Percentiles rank a stretch among this genome's conserved stretches.
phyloP scores from a whole-genome alignment of 1,140 invertebrate species.

The Bombus waltoni region DNA sequence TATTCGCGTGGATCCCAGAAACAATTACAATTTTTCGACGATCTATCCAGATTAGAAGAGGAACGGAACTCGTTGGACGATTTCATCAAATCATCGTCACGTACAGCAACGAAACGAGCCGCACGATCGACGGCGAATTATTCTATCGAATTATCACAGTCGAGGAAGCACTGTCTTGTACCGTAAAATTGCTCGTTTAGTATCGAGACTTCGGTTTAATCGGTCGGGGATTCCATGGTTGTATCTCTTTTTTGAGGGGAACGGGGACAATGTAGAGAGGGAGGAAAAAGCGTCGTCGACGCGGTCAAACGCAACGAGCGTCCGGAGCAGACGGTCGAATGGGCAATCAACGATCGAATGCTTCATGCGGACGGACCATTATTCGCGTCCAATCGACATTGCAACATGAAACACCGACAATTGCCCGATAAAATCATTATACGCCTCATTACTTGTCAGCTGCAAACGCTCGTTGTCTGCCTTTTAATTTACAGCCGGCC shows the following conservation, averaged over 20 bases:
- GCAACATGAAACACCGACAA: slow-evolving; percentile 74
- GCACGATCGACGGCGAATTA: slow-evolving; percentile 13
- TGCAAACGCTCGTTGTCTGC: slow-evolving; percentile 70
- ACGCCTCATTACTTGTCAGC: slow-evolving; percentile 77
- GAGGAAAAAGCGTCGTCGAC: slow-evolving; percentile 58
- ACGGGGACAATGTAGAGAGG: not conserved
- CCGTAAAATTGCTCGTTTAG: slow-evolving; percentile 56
- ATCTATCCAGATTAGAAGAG: not conserved
- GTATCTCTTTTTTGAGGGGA: slow-evolving; percentile 49
- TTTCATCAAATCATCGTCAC: slow-evolving; percentile 6
- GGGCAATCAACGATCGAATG: slow-evolving; percentile 75
- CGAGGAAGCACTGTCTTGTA: slow-evolving; percentile 37
- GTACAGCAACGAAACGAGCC: not conserved
- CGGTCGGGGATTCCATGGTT: slow-evolving; percentile 46
- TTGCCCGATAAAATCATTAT: slow-evolving; percentile 78
- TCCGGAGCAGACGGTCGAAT: slow-evolving; percentile 71
- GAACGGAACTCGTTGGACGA: not conserved
- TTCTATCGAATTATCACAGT: slow-evolving; percentile 51
- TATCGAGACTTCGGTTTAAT: slow-evolving; percentile 55
- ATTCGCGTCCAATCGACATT: slow-evolving; percentile 76
- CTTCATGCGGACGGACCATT: slow-evolving; percentile 73
- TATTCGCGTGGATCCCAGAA: not conserved
- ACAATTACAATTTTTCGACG: not conserved
- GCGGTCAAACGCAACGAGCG: slow-evolving; percentile 68
- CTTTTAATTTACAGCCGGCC: slow-evolving; percentile 74